A percentile compares a stretch with the other conserved stretches of the same genome.
Conservation (phyloP, 2,888 invertebrate species). For the Eremobia ochroleuca region DNA sequence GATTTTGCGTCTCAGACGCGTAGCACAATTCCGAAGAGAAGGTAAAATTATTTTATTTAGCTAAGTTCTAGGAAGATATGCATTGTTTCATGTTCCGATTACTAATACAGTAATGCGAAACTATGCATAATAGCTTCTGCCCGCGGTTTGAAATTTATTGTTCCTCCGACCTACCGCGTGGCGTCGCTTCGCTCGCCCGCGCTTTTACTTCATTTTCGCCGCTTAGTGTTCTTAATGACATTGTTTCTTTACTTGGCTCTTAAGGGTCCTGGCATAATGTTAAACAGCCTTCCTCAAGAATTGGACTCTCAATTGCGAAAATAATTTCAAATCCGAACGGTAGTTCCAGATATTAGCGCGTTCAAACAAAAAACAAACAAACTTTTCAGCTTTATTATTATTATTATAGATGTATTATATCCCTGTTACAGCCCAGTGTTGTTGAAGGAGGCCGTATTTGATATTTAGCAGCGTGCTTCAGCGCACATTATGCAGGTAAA, state of each 20-base stretch:
- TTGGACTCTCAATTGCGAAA: too few species aligned
- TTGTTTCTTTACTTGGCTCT: neutral
- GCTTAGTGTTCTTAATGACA: neutral
- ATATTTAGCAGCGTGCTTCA: slow-evolving; percentile 18
- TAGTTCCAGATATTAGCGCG: too few species aligned
- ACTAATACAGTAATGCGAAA: slow-evolving; percentile 24
- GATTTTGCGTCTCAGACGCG: too few species aligned
- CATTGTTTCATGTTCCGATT: slow-evolving; percentile 32
- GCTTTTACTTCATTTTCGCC: neutral
- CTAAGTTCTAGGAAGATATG: slow-evolving; percentile 20
- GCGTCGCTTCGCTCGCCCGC: neutral
- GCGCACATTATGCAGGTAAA: neutral
- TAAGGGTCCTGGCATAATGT: neutral
- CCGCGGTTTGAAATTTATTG: neutral
- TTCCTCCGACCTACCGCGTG: neutral
- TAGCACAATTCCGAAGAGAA: slow-evolving; percentile 21
- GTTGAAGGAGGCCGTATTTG: slow-evolving; percentile 24
- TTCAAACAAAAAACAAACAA: too few species aligned
- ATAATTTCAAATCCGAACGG: too few species aligned
- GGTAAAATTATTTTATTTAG: neutral
- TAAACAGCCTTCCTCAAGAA: too few species aligned
- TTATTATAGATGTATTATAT: neutral
- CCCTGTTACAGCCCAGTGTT: slow-evolving; percentile 1
- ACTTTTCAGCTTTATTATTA: too few species aligned
- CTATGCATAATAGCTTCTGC: slow-evolving; percentile 2